These are phyloP conservation scores for Epizoanthus illoricatus DNA, from an alignment of 92 coral and sea anemone species.

Conservation along the genomic window DNA sequence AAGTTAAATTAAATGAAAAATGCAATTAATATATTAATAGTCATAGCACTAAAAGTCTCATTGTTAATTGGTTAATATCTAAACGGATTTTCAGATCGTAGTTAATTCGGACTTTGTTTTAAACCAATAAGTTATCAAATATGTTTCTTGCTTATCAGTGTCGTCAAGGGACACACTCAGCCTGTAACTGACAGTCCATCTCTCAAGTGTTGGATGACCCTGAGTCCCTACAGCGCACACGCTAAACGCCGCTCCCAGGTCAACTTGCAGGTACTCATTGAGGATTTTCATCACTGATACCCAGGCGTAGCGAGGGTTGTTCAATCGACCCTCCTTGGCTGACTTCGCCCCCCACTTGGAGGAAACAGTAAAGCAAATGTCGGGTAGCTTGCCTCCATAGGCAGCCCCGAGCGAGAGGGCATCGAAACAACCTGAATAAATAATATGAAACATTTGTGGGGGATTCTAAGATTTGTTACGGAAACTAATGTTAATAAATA, in stretches of 20 bases:
- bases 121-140: no score
- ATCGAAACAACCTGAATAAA: background rate
- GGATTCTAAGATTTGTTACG: background rate
- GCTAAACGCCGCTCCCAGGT: background rate
- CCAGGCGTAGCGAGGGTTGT: background rate
- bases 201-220: background rate
- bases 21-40: no score
- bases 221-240: slow-evolving; percentile 3
- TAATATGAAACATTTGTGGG: background rate
- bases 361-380: background rate
- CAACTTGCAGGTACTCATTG: background rate
- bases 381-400: background rate
- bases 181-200: background rate
- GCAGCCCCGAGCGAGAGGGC: background rate
- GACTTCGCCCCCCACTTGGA: background rate
- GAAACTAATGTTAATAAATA: no score
- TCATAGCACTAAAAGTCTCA: no score
- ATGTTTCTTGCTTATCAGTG: background rate
- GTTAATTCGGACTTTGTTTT: no score
- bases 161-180: background rate
- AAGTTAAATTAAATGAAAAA: no score
- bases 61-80: no score
- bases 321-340: background rate
- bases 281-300: background rate
- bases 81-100: no score